Evolutionary conservation across 2,113 vertebrate species (phyloP), one percentile per base, ranked within the genome.

Genomic region (Entosphenus tridentatus): DNA sequence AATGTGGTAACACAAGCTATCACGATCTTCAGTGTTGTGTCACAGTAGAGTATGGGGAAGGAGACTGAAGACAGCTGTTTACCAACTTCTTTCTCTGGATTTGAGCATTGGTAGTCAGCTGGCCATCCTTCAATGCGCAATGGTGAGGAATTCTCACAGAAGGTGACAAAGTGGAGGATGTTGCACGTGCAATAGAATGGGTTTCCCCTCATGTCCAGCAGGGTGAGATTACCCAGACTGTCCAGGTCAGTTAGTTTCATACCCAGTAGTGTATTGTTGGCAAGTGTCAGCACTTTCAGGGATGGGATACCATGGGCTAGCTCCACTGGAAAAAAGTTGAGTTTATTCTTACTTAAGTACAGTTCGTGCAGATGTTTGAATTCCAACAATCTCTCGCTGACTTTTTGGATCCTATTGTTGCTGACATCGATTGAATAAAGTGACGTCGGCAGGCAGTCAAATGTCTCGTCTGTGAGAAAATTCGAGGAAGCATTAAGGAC

Each of bases 161-260:
- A 71, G 1, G 79, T 77, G 10, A 79, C 57, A 73, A 88, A 88
- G 2, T 72, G 13, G 1, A 93, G 75, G 72, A 93, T 86, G 2
- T 83, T 79, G 55, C 90, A 95, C 68, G 86, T 83, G 73, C 89
- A 95, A 54, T 85, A 74, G 14, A 86, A 92, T 70, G 78, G 83
- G 78, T 90, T 90, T 57, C 75, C 59, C 0, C 85, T 76, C 0
- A 80, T 87, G 70, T 85, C 81, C 75, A 95, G 74, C 13, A 17
- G 73, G 73, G 75, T 67, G 16, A 91, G 73, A 1, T 75, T 74
- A 11, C 3, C 21, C 71, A 83, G 89, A 0, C 75, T 71, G 13
- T 69, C 75, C 2, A 95, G 75, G 67, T 83, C 78, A 5, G 76
- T 76, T 55, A 56, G 72, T 8, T 74, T 74, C 58, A 95, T 83